These are phyloP conservation scores for Tipula vernalis DNA, from an alignment of 2,888 invertebrate species.

Conservation along the genomic window DNA sequence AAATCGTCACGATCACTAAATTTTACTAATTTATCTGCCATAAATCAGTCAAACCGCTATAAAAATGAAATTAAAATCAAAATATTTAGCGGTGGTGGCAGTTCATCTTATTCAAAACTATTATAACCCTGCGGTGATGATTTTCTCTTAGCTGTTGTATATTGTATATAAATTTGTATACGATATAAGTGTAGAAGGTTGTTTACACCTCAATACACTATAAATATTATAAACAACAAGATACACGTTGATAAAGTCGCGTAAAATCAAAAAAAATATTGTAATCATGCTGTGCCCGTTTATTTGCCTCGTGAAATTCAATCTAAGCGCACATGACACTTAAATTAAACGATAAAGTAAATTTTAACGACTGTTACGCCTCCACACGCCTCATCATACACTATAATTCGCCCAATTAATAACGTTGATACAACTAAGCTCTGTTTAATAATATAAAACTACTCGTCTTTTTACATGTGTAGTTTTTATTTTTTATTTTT, in stretches of 20 bases:
- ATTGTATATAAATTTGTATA: no score
- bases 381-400: not conserved
- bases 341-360: not conserved
- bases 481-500: not conserved
- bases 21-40: not conserved
- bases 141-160: not conserved
- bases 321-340: not conserved
- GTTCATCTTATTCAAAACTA: not conserved
- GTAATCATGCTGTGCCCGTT: not conserved
- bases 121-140: not conserved
- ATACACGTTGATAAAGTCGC: not conserved
- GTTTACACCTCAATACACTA: not conserved
- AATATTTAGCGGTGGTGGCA: not conserved
- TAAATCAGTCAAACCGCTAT: not conserved
- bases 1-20: not conserved
- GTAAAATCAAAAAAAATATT: not conserved
- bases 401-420: not conserved
- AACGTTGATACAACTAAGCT: not conserved
- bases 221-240: not conserved
- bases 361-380: not conserved
- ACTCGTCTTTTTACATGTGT: not conserved
- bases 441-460: not conserved
- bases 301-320: not conserved
- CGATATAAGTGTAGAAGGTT: not conserved
- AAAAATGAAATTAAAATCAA: not conserved